phyloP scores from a whole-genome alignment of 2,888 invertebrate genomes.

The Schizaphis graminum region DNA sequence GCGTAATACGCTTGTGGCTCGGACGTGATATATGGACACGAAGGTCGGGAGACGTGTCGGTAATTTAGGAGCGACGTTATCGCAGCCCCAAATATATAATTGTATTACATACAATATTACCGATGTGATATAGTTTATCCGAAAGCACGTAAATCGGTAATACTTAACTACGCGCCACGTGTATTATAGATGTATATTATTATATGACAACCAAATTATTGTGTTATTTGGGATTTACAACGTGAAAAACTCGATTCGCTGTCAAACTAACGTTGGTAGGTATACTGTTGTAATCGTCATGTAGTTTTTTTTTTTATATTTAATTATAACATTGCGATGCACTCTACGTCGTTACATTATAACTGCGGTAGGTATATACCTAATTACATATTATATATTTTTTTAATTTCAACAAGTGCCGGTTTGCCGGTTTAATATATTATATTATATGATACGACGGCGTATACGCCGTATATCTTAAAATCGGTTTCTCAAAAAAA shows the following conservation, averaged over 20 bases:
- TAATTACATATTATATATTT: background rate
- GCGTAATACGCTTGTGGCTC: background rate
- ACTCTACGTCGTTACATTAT: background rate
- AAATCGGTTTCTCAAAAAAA: background rate
- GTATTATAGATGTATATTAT: background rate
- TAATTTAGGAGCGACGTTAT: background rate
- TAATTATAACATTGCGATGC: background rate
- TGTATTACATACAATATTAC: too few species aligned
- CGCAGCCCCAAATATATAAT: background rate
- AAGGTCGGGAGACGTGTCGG: background rate
- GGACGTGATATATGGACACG: constrained; percentile 24
- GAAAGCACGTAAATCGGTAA: background rate
- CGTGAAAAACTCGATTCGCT: background rate
- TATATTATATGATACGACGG: background rate
- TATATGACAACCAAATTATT: background rate
- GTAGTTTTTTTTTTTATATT: background rate
- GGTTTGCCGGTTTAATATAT: background rate
- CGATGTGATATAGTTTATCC: background rate
- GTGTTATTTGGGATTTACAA: background rate
- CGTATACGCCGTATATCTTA: background rate
- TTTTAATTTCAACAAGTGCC: background rate
- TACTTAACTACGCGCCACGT: background rate
- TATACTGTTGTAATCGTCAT: background rate
- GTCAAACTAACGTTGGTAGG: background rate
- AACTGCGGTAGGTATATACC: background rate